These are phyloP conservation scores for Mycetomoellerius zeteki DNA, from an alignment of 1,140 invertebrate genomes.

Conservation along the genomic window DNA sequence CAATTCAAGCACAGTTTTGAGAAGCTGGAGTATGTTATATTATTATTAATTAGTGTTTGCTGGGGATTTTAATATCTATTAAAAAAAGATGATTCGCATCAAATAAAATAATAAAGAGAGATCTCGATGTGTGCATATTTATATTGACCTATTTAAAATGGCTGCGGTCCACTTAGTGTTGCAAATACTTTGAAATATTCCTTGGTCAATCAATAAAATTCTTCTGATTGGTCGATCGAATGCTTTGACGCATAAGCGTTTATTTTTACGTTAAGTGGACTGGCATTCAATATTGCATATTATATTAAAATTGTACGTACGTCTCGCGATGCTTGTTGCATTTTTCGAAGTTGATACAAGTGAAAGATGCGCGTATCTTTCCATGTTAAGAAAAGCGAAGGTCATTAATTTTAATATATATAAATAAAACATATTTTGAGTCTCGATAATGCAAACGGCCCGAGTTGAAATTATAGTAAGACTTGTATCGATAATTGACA, in stretches of 20 bases:
- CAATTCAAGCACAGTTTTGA: no score
- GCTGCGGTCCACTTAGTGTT: no score
- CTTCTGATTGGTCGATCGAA: no score
- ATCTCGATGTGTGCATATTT: background rate
- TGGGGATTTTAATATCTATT: constrained; percentile 1
- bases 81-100: background rate
- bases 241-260: no score
- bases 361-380: background rate
- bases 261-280: no score
- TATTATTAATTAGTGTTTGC: no score
- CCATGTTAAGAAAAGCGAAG: background rate
- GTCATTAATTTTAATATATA: background rate
- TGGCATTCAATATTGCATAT: background rate
- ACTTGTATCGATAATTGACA: constrained; percentile 46
- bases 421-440: constrained; percentile 4
- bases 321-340: background rate
- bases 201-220: no score
- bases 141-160: background rate
- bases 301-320: background rate
- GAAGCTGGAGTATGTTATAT: no score
- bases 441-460: background rate
- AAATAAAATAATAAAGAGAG: background rate
- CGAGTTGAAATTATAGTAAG: background rate
- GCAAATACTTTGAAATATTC: no score
- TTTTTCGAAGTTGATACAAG: background rate